Percentiles rank a stretch among this genome's conserved stretches.
These are phyloP conservation scores for Dendrocincla fuliginosa DNA, from an alignment of 2,797 vertebrate genomes.

Conservation along the genomic window DNA sequence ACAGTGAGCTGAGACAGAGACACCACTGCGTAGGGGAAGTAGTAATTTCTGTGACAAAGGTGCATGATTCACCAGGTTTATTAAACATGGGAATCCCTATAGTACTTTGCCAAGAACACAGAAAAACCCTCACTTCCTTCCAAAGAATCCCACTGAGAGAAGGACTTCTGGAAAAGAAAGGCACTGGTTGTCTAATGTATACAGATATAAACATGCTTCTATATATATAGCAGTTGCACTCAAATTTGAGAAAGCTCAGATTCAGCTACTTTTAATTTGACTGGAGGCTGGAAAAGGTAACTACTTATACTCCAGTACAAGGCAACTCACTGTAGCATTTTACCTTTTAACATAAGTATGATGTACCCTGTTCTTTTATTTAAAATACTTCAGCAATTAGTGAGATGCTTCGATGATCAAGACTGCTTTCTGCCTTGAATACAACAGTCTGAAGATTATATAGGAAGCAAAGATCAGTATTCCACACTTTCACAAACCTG, in stretches of 20 bases:
- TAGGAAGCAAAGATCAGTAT: conserved; percentile 28
- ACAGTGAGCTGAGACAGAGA: background rate
- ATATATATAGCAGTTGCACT: conserved; percentile 31
- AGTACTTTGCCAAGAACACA: conserved; percentile 8
- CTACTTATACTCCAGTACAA: conserved; percentile 27
- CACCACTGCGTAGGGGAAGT: background rate
- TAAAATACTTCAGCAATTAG: background rate
- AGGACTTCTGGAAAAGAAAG: conserved; percentile 61
- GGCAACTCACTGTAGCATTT: conserved; percentile 23
- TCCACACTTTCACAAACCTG: background rate
- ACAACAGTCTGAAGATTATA: conserved; percentile 12
- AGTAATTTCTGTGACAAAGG: conserved; percentile 20
- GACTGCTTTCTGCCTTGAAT: conserved; percentile 10
- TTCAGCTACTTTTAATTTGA: conserved; percentile 51
- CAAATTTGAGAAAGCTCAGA: conserved; percentile 63
- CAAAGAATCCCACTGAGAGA: conserved; percentile 27
- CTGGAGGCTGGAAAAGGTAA: conserved; percentile 55
- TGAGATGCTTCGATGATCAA: background rate
- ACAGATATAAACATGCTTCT: conserved; percentile 70
- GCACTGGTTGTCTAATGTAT: conserved; percentile 57
- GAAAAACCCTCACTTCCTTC: conserved; percentile 31
- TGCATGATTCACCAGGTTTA: background rate
- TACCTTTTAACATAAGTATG: conserved; percentile 4
- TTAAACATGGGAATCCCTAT: background rate
- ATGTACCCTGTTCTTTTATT: conserved; percentile 27